phyloP scores from a whole-genome alignment of 2,888 invertebrate species.

The Andrena minutula region DNA sequence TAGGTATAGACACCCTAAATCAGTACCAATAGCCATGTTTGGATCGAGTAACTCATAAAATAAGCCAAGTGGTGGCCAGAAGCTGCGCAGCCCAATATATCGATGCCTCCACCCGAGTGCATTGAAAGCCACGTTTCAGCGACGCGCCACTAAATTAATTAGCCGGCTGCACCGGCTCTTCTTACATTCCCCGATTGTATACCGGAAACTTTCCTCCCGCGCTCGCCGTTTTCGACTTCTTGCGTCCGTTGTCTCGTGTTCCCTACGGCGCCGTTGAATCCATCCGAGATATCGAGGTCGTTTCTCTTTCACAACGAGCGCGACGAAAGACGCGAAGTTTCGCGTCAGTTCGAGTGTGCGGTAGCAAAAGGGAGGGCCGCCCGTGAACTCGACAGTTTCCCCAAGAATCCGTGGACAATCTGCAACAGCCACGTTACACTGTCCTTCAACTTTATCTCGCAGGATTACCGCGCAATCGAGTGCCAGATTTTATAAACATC shows the following conservation, averaged over 20 bases:
- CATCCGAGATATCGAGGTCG: constrained; percentile 3
- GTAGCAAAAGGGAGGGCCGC: background rate
- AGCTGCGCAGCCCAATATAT: no score
- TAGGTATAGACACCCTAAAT: no score
- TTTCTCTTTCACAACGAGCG: constrained; percentile 1
- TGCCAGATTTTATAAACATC: no score
- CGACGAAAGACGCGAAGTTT: background rate
- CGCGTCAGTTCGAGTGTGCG: background rate
- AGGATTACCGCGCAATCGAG: no score
- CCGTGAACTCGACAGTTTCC: no score
- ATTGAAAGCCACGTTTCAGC: background rate
- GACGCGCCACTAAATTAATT: background rate
- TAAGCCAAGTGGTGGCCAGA: no score
- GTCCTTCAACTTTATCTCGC: no score
- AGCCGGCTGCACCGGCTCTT: background rate
- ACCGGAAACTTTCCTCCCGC: background rate
- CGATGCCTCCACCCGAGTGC: background rate
- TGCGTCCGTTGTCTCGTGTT: background rate
- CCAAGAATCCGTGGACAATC: no score
- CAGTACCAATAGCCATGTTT: no score
- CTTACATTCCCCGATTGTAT: no score
- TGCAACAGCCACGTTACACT: no score
- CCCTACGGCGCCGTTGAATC: background rate
- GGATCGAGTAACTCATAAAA: no score
- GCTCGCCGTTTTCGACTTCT: background rate